Conservation (phyloP, 2,797 vertebrate genomes). For the Crenuchus spilurus region DNA sequence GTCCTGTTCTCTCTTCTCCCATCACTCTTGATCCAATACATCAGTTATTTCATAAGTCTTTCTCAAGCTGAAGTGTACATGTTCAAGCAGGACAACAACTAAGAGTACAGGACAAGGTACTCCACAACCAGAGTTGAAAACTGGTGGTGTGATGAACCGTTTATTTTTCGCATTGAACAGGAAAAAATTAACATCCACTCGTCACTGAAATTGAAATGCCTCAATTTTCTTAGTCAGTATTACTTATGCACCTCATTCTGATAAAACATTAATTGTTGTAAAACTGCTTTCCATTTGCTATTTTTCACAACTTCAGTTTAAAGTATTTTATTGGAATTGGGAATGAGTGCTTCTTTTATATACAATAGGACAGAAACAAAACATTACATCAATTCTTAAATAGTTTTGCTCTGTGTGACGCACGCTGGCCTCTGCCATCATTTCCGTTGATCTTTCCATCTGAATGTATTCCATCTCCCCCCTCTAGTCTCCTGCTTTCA, state of each 20-base stretch:
- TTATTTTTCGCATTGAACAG: too few species aligned
- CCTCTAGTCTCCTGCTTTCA: constrained; percentile 17
- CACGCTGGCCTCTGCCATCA: constrained; percentile 38
- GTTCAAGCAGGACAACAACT: too few species aligned
- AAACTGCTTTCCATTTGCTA: not conserved
- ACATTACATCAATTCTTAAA: constrained; percentile 76
- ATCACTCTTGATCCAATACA: too few species aligned
- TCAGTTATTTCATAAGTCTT: too few species aligned
- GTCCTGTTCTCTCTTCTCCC: too few species aligned
- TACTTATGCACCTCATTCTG: not conserved
- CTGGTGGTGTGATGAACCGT: too few species aligned
- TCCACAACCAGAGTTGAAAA: too few species aligned
- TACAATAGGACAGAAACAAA: constrained; percentile 79
- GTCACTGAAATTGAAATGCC: not conserved
- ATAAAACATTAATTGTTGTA: not conserved
- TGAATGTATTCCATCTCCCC: constrained; percentile 26
- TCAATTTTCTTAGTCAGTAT: not conserved
- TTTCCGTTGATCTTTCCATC: constrained; percentile 22
- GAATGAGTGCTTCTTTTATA: constrained; percentile 77
- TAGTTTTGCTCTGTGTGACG: constrained; percentile 64
- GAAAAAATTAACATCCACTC: too few species aligned
- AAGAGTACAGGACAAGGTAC: too few species aligned
- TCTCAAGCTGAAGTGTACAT: too few species aligned
- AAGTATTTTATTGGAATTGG: constrained; percentile 67
- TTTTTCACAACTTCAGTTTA: constrained; percentile 41